Evolutionary conservation across 1,140 invertebrate species (phyloP), one percentile per base, ranked within the genome.

Genomic region (Amyelois transitella): DNA sequence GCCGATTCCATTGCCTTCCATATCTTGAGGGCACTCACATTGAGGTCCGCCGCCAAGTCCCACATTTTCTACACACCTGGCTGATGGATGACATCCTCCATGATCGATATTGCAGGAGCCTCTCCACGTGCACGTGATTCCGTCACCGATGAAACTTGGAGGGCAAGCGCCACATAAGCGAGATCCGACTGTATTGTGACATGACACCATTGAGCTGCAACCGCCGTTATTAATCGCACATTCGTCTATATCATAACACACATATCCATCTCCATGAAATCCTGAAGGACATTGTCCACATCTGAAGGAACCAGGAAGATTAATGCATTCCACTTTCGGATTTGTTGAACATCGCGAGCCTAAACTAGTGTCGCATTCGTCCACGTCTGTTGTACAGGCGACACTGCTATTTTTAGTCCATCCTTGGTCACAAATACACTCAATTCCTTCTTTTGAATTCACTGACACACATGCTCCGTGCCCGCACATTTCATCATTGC

Each of bases 241-340:
- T 89, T 98, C 97, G 74, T 99, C 93, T 20, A 98, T 92, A 75
- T 98, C 97, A 0, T 84, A 81, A 79, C 97, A 99, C 28, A 91
- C 91, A 67, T 93, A 93, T 0, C 97, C 97, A 89, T 96, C 96
- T 21, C 97, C 97, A 24, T 93, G 92, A 69, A 94, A 97, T 14
- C 96, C 95, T 91, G 68, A 6, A 12, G 96, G 95, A 88, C 97
- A 98, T 12, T 90, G 88, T 0, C 94, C 96, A 80, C 97, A 99
- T 45, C 89, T 87, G 81, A 96, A 99, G 1, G 93, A 92, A 3
- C 97, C 97, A 0, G 94, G 96, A 2, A 93, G 81, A 85, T 99
- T 98, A 43, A 96, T 92, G 81, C 97, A 98, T 4, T 88, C 88
- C 0, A 98, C 96, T 17, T 77, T 88, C 19, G 96, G 96, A 85